Conservation (phyloP, 2,113 vertebrate genomes). For the Rhea pennata region DNA sequence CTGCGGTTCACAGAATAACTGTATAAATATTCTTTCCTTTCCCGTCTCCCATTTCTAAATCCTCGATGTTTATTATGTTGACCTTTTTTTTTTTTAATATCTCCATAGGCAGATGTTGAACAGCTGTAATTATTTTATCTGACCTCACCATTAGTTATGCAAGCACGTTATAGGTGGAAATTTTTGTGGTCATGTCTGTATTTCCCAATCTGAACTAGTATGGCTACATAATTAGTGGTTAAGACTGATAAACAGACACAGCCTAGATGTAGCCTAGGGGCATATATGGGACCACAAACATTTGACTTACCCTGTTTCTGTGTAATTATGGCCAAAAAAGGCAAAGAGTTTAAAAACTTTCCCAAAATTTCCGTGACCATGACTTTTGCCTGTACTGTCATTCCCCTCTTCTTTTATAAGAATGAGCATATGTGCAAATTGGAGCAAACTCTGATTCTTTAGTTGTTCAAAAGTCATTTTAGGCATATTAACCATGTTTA, state of each 20-base stretch:
- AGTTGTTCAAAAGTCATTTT: not conserved
- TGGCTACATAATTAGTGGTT: not conserved
- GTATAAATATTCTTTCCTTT: not conserved
- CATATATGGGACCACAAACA: not conserved
- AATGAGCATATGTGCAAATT: not conserved
- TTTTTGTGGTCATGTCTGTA: accelerated
- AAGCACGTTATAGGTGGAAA: not conserved
- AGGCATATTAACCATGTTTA: not conserved
- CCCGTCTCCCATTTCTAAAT: not conserved
- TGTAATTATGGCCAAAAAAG: not conserved
- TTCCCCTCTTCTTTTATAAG: not conserved
- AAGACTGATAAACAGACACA: not conserved
- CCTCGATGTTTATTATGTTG: not conserved
- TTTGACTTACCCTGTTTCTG: not conserved
- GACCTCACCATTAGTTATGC: not conserved
- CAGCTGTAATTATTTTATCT: not conserved
- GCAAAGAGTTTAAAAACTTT: not conserved
- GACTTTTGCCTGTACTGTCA: not conserved
- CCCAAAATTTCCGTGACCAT: not conserved
- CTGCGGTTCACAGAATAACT: not conserved
- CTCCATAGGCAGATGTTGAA: not conserved
- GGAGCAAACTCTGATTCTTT: not conserved
- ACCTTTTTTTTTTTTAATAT: not conserved
- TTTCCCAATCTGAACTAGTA: not conserved
- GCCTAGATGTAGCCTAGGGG: not conserved